Evolutionary conservation across 2,888 invertebrate genomes (phyloP), one percentile per base, ranked within the genome.

Genomic region (Lottia scabra): DNA sequence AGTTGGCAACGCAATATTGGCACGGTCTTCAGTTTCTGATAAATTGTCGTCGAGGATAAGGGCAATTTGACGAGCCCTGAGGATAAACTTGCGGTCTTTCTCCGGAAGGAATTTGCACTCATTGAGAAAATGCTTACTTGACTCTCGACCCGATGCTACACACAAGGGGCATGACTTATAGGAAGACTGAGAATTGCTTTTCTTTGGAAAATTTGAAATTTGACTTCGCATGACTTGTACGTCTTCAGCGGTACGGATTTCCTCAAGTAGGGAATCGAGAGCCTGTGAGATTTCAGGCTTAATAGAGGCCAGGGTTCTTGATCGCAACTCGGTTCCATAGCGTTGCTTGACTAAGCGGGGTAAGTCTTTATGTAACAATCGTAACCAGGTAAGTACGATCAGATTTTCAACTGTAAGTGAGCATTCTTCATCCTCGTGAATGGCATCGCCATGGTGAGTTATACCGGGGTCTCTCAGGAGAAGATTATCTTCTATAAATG

Each of bases 261-360:
- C 79, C 23, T 80, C 78, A 13, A 80, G 68, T n/a, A 81, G 56
- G 15, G 74, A 75, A 19, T 69, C 65, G 12, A 79, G 64, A 16
- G 80, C 75, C 19, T 67, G 70, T 1, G 76, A 79, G 8, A 80
- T 80, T 65, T 80, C 78, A 0, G 77, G 77, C 68, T 79, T 81
- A 6, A 80, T 70, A 12, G 78, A 78, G 16, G 78, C 78, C 1
- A 80, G 62, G n/a, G 80, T 79, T 8, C 68, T 65, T 2, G 73
- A 69, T 1, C 79, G 63, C 12, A 78, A 56, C 43, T 81, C 78
- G 10, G 79, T 76, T 0, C 76, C 78, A 63, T 77, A 78, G 1
- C 76, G n/a, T 69, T 81, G 80, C 67, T 80, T 80, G 0, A 78
- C 76, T 1, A 77, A 64, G 0, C 13, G 13, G 13, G 78, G 78